Conservation (phyloP, 1,140 invertebrate species). For the fruit fly (Drosophila melanogaster) region DNA sequence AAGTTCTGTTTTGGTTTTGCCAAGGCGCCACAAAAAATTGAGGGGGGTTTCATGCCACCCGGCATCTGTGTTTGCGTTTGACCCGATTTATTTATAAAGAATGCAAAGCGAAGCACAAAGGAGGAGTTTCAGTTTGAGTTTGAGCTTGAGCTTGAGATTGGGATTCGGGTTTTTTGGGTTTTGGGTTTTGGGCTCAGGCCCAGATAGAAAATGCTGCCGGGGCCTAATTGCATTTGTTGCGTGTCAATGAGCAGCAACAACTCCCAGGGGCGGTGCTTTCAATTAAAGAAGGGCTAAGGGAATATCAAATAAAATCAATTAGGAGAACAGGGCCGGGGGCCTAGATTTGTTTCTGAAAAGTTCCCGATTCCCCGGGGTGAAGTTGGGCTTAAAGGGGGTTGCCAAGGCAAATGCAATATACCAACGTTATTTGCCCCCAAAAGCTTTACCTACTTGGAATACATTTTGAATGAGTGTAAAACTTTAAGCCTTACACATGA, state of each 20-base stretch:
- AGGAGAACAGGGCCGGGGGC: neutral
- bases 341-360: neutral
- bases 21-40: slow-evolving; percentile 68
- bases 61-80: slow-evolving; percentile 41
- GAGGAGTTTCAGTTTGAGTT: slow-evolving; percentile 3
- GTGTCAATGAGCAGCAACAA: slow-evolving; percentile 34
- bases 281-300: slow-evolving; percentile 16
- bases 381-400: neutral
- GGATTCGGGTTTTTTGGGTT: neutral
- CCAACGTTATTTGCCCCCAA: no score
- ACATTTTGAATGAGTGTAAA: neutral
- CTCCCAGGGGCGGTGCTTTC: slow-evolving; percentile 1
- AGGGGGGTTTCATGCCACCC: slow-evolving; percentile 3
- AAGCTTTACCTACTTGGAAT: neutral
- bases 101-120: slow-evolving; percentile 5
- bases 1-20: slow-evolving; percentile 48
- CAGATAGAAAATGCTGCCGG: slow-evolving; percentile 29
- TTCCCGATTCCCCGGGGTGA: neutral
- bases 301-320: slow-evolving; percentile 42
- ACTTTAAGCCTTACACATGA: no score
- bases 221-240: slow-evolving; percentile 46
- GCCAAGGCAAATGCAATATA: neutral
- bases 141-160: neutral
- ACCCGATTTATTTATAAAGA: slow-evolving; percentile 73
- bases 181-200: slow-evolving; percentile 1